These are phyloP conservation scores for Eulemur rufifrons DNA, from an alignment of 2,113 vertebrate genomes.

Conservation along the genomic window DNA sequence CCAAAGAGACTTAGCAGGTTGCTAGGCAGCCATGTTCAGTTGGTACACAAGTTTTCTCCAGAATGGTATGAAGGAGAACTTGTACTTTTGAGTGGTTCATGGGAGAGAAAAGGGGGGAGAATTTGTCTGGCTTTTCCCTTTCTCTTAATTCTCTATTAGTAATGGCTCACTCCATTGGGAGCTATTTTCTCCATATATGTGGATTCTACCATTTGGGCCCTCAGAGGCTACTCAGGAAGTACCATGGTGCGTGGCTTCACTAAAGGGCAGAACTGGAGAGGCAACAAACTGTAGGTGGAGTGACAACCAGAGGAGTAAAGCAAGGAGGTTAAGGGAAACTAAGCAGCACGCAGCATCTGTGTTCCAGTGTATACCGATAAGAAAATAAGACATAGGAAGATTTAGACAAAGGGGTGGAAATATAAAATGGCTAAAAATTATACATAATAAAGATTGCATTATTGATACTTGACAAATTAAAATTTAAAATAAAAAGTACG, in stretches of 20 bases:
- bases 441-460: neutral
- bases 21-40: neutral
- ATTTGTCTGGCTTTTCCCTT: neutral
- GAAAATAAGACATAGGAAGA: neutral
- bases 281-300: neutral
- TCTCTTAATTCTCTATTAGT: neutral
- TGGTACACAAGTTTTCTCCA: neutral
- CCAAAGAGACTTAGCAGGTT: neutral
- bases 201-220: neutral
- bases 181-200: neutral
- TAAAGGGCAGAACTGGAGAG: neutral
- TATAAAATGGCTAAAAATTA: neutral
- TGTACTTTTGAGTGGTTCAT: neutral
- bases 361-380: neutral
- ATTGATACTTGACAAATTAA: neutral
- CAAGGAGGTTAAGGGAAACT: neutral
- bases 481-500: neutral
- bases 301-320: neutral
- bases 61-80: no score
- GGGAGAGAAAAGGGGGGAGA: neutral
- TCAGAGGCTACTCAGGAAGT: neutral
- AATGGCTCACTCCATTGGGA: neutral
- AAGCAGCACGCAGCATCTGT: neutral
- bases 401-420: neutral
- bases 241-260: neutral